Evolutionary conservation across 2,888 invertebrate species (phyloP), one percentile per base, ranked within the genome.

Genomic region (Mamestra brassicae): DNA sequence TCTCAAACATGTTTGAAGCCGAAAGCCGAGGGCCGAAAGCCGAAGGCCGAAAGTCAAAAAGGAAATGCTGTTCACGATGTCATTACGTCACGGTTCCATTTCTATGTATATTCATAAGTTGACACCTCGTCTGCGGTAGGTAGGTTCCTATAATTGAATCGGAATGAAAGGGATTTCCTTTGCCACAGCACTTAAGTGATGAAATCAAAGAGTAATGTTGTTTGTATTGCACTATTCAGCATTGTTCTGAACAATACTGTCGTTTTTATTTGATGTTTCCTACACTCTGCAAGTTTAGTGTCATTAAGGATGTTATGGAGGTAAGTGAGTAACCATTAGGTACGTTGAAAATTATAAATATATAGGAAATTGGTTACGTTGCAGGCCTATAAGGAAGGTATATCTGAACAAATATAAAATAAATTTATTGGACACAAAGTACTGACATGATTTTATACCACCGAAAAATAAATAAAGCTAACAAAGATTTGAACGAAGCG

Each of bases 71-170:
- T 66, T 80, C 85, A 86, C 81, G 80, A 85, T 74, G 71, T 80
- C 70, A 83, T 84, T 84, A 77, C 71, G 64, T 82, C 73, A 76
- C 74, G 79, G 77, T 76, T 78, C 69, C 67, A 63, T 79, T 87
- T 82, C 69, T 87, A 81, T 81, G 79, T 85, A 74, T 82, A 88
- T 88, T 85, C 85, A 88, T 85, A 81, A 80, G 83, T 83, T 78
- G 85, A 77, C 80, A 80, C 68, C 74, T 85, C 11, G 70, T 71
- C 78, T 87, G 88, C 80, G 87, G 88, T 88, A 86, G 88, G 87
- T 88, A 76, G 74, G 58, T 65, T 61, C 69, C 74, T 76, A 54
- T 79, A 81, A 85, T 80, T 80, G 62, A 74, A 75, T 76, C 63
- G 54, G 67, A 78, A 83, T 78, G 77, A 74, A 76, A 76, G 60